Base-by-base conservation (phyloP, 1,140 invertebrate species). In the Doryteuthis pealeii region DNA sequence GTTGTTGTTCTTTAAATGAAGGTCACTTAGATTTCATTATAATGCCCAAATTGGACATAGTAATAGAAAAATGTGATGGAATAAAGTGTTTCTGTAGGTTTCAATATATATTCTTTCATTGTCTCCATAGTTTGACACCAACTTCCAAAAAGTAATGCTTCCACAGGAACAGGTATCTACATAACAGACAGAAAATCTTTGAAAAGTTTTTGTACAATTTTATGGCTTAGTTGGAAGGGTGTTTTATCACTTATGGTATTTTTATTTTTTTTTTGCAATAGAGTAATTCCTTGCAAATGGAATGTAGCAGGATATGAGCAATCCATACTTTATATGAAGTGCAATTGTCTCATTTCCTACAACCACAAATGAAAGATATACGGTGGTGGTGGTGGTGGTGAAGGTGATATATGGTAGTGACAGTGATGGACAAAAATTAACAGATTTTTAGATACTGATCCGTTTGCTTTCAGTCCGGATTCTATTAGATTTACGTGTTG, bases 401-500 rank as follows among this genome's bases (percentile, higher is more conserved):
- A 28, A 15, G 54, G 54, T n/a, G 54, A 62, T n/a, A 22, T 49
- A 18, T 62, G 54, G 54, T 62, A 62, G 26, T 62, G 26, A 62
- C 6, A 6, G 54, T 15, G 54, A 22, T 12, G 32, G 15, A 6
- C 8, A 31, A 31, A 31, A 28, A 30, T 22, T 68, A 15, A 62
- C n/a, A n/a, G n/a, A 33, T 28, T 18, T 68, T 68, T 68, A 68
- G 66, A 68, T 68, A 31, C 66, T 78, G 35, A 77, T 75, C 65
- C 77, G 71, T 70, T 82, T 83, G 30, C 77, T 81, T 35, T 80
- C 80, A 43, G 74, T 77, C 70, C 79, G 72, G 43, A 74, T 72
- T 26, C 84, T 67, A 49, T 73, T 74, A 67, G 83, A 83, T 76
- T 84, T 84, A 28, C 83, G 74, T 26, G 76, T 78, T 66, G 72